Evolutionary conservation across 1,140 invertebrate species (phyloP).

Genomic region (Drepana arcuata): DNA sequence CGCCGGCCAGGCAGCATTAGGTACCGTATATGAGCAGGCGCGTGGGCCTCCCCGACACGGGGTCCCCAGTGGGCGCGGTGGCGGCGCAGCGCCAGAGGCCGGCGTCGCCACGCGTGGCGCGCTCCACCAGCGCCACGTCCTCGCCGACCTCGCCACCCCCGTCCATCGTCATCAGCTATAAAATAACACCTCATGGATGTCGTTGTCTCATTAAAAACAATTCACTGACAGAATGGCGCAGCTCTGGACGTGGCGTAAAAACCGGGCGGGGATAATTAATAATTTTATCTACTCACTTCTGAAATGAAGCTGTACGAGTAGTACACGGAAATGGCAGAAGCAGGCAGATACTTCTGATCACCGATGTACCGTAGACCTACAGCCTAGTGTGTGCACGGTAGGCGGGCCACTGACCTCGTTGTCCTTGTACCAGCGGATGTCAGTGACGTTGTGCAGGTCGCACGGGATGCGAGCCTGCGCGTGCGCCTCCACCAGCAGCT

Average conservation of each 20-base stretch:
- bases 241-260: too few relatives aligned
- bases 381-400: too few relatives aligned
- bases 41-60: constrained; percentile 36
- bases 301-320: too few relatives aligned
- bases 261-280: too few relatives aligned
- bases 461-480: constrained; percentile 42
- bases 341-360: too few relatives aligned
- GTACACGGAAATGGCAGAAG: too few relatives aligned
- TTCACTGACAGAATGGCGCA: too few relatives aligned
- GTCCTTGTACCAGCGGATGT: constrained; percentile 57
- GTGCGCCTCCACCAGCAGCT: constrained; percentile 50
- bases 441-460: constrained; percentile 46
- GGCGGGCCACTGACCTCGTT: constrained; percentile 8
- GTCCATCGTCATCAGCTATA: too few relatives aligned
- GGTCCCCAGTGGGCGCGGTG: constrained; percentile 23
- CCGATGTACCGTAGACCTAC: too few relatives aligned
- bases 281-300: too few relatives aligned
- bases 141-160: constrained; percentile 31
- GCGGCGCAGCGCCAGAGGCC: constrained; percentile 51
- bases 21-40: constrained; percentile 47
- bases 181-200: too few relatives aligned
- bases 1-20: not conserved
- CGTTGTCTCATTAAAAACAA: too few relatives aligned
- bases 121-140: constrained; percentile 30
- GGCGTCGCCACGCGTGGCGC: constrained; percentile 47